Evolutionary conservation across 2,888 invertebrate species (phyloP).

Genomic region (Mythimna impura): DNA sequence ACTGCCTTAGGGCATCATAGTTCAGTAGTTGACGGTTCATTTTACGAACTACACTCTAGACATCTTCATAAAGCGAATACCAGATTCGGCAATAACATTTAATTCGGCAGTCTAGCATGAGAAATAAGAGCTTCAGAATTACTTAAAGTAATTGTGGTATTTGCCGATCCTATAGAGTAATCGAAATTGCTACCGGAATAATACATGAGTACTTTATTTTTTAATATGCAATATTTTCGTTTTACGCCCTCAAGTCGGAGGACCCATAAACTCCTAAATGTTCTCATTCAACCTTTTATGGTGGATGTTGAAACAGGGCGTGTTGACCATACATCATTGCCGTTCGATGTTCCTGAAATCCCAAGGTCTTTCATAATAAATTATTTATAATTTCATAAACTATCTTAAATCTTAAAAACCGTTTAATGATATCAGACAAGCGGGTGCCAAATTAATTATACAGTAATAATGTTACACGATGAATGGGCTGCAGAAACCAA

Average conservation of each 20-base stretch:
- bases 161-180: background rate
- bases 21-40: background rate
- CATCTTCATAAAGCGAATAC: background rate
- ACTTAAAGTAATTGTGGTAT: constrained; percentile 8
- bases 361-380: constrained; percentile 1
- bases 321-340: constrained; percentile 14
- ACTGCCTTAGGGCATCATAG: constrained; percentile 1
- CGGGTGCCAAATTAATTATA: constrained; percentile 61
- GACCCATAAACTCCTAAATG: constrained; percentile 49
- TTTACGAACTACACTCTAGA: constrained; percentile 19
- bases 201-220: constrained; percentile 32
- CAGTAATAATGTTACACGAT: constrained; percentile 43
- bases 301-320: constrained; percentile 32
- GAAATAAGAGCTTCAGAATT: constrained; percentile 10
- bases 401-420: constrained; percentile 56
- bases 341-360: background rate
- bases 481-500: constrained; percentile 36
- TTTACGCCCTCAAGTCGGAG: constrained; percentile 37
- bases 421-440: constrained; percentile 61
- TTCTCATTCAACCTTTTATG: constrained; percentile 41
- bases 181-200: constrained; percentile 23
- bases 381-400: constrained; percentile 27
- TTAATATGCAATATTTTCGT: constrained; percentile 39
- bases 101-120: constrained; percentile 7
- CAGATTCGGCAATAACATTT: constrained; percentile 16